Conservation (phyloP, 2,113 vertebrate genomes). For the Xenotilapia caudafasciata region DNA sequence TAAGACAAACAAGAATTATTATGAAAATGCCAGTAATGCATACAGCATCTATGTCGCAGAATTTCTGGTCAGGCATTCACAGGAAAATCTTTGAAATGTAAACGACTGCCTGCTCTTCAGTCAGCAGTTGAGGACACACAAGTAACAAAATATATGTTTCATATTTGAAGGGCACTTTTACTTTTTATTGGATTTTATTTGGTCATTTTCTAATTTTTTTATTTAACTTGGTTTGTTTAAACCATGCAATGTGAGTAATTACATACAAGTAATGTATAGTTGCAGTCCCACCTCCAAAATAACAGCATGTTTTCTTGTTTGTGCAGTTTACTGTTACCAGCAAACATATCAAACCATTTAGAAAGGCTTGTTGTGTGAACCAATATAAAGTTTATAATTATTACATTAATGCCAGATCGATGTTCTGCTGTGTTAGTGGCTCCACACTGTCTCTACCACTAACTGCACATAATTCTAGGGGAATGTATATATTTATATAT, state of each 20-base stretch:
- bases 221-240: not conserved
- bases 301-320: not conserved
- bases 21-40: not conserved
- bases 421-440: not conserved
- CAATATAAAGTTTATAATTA: not conserved
- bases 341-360: not conserved
- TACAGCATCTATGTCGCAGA: not conserved
- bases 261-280: not conserved
- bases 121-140: not conserved
- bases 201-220: not conserved
- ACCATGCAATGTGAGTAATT: rapidly evolving
- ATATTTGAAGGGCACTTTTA: not conserved
- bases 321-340: not conserved
- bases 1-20: not conserved
- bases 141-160: not conserved
- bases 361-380: not conserved
- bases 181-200: not conserved
- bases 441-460: not conserved
- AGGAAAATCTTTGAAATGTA: not conserved
- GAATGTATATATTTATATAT: not conserved
- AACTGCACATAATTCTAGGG: not conserved
- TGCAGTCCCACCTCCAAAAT: not conserved
- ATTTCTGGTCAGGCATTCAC: not conserved
- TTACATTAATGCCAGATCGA: not conserved
- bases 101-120: not conserved